Base-by-base conservation (phyloP, 2,888 invertebrate genomes). In the Chloroclysta siterata region DNA sequence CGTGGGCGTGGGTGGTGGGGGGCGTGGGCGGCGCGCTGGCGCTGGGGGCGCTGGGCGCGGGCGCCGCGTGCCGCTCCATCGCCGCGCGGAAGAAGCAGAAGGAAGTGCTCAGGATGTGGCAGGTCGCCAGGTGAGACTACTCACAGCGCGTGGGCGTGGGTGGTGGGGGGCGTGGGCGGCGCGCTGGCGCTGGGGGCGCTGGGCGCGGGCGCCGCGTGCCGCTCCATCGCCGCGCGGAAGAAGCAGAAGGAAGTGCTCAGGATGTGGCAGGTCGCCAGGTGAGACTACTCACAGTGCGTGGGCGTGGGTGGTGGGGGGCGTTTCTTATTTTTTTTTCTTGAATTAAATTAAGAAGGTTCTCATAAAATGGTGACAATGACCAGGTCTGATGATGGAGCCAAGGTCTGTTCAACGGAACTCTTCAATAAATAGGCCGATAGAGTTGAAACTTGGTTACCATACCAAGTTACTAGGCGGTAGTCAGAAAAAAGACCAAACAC, bases 61-160 rank as follows among this genome's bases (percentile, higher is more conserved):
- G 58, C 53, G 62, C 53, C 67, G 68, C 59, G 13, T 33, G 53
- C 48, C 10, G 33, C 53, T 52, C 63, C 60, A 17, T 63, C 51
- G 68, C 60, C 58, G 51, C 58, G 55, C 54, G 47, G 60, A 46
- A 17, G 11, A 17, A 17, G 46, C 44, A 68, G 14, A 7, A 11
- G 28, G 54, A 36, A 36, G 53, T 10, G 60, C 72, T 71, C 65
- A 77, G 80, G 70, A 67, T 57, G 7, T 75, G 79, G 66, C 72
- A 39, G n/a, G 39, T 11, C 39, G 5, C 15, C 46, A 17, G 46
- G 46, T 46, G 46, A 46, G 17, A 39, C 10, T n/a, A 33, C 8
- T 7, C 8, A 5, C 22, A 22, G 22, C 22, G 1, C 22, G 22
- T 3, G 22, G 22, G 2, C 22, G 22, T 2, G 22, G 22, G 22